Conservation (phyloP, 2,113 vertebrate genomes). For the Noctilio leporinus region DNA sequence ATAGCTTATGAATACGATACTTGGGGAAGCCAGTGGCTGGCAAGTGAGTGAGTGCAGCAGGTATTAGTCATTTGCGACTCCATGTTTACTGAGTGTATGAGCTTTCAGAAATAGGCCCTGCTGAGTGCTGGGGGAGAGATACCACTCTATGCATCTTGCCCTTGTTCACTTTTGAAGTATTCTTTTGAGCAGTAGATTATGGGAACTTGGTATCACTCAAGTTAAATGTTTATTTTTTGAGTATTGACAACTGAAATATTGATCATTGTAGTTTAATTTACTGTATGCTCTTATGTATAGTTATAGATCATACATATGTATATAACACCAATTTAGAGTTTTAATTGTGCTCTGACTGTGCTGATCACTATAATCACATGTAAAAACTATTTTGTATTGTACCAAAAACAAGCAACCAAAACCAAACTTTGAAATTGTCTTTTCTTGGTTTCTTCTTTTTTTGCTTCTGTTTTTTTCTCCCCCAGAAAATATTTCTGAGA, state of each 20-base stretch:
- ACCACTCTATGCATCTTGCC: neutral
- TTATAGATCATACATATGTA: neutral
- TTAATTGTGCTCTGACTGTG: neutral
- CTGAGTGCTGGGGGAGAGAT: neutral
- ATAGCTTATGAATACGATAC: neutral
- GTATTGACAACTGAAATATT: neutral
- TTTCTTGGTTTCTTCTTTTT: constrained; percentile 45
- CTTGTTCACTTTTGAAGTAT: neutral
- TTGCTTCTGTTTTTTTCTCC: constrained; percentile 50
- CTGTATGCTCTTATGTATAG: neutral
- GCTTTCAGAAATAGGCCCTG: neutral
- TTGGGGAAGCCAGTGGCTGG: neutral
- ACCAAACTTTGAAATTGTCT: constrained; percentile 5
- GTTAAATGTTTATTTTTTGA: neutral
- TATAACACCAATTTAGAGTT: neutral
- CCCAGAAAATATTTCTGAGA: constrained; percentile 78
- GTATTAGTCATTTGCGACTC: neutral
- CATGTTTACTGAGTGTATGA: neutral
- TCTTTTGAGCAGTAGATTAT: neutral
- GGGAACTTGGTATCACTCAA: neutral
- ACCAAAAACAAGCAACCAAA: neutral
- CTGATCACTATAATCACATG: constrained; percentile 23
- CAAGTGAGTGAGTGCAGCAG: neutral
- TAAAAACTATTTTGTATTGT: constrained; percentile 21
- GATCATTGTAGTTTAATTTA: neutral